Conservation (phyloP, 2,888 invertebrate genomes). For the Mesorhabditis sp. region DNA sequence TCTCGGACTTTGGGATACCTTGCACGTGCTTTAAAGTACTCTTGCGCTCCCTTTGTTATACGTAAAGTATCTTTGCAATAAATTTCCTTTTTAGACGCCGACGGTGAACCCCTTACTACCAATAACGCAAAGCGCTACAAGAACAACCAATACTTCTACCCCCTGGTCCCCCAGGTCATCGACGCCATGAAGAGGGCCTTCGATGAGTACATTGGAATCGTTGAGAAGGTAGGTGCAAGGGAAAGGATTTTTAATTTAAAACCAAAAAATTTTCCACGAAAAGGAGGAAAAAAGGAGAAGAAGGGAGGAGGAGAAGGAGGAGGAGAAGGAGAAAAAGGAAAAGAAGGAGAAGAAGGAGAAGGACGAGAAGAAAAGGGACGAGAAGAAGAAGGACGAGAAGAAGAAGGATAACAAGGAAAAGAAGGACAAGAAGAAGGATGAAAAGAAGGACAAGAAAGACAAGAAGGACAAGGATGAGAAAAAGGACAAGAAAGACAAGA, state of each 20-base stretch:
- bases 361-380: slow-evolving; percentile 14
- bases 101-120: slow-evolving; percentile 57
- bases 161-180: slow-evolving; percentile 43
- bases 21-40: neutral
- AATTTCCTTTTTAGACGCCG: slow-evolving; percentile 50
- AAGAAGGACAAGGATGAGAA: too few species aligned
- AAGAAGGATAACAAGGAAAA: slow-evolving; percentile 22
- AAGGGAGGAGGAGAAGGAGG: slow-evolving; percentile 21
- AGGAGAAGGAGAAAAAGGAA: slow-evolving; percentile 24
- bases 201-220: slow-evolving; percentile 22
- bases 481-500: too few species aligned
- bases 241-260: too few species aligned
- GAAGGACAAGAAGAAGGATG: slow-evolving; percentile 16
- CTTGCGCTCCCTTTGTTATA: neutral
- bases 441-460: slow-evolving; percentile 22
- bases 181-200: slow-evolving; percentile 40
- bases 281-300: slow-evolving; percentile 15
- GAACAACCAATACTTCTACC: slow-evolving; percentile 53
- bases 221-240: neutral
- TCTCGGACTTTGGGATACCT: neutral
- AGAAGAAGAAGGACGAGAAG: slow-evolving; percentile 20
- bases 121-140: slow-evolving; percentile 57
- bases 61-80: neutral
- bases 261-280: too few species aligned
- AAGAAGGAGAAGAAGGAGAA: slow-evolving; percentile 25